Percentiles rank a stretch among this genome's conserved stretches.
Evolutionary conservation across 2,797 vertebrate species (phyloP).

Genomic region (Acanthurus lineatus): DNA sequence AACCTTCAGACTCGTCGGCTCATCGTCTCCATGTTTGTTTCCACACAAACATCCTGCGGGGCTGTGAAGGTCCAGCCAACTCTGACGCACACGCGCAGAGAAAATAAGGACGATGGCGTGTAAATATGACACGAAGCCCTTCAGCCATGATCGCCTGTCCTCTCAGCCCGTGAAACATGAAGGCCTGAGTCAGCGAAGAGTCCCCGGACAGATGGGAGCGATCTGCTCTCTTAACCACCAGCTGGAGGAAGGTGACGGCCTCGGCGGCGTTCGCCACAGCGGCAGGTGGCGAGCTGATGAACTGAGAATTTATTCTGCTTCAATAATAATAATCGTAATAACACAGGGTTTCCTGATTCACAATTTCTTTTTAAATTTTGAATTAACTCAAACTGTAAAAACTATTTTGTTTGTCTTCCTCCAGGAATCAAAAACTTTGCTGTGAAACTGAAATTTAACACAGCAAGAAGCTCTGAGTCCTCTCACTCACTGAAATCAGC

Average conservation of each 20-base stretch:
- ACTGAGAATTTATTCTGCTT: background rate
- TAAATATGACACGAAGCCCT: conserved; percentile 32
- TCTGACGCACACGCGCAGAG: background rate
- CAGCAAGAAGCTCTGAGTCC: background rate
- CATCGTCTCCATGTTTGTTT: background rate
- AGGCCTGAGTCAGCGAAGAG: conserved; percentile 46
- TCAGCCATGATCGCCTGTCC: conserved; percentile 40
- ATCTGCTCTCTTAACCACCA: conserved; percentile 33
- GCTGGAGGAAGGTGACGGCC: conserved; percentile 19
- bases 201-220: conserved; percentile 40
- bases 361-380: too few relatives aligned
- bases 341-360: background rate
- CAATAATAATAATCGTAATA: background rate
- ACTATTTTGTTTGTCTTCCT: too few relatives aligned
- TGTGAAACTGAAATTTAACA: background rate
- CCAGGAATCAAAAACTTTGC: too few relatives aligned
- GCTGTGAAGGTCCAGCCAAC: background rate
- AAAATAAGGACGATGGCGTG: conserved; percentile 34
- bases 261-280: background rate
- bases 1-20: background rate
- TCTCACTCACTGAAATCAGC: background rate
- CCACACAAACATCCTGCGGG: background rate
- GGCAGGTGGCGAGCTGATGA: conserved; percentile 13
- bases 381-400: background rate
- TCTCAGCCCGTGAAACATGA: conserved; percentile 33